phyloP scores from a whole-genome alignment of 2,888 invertebrate species.

The Syritta pipiens region DNA sequence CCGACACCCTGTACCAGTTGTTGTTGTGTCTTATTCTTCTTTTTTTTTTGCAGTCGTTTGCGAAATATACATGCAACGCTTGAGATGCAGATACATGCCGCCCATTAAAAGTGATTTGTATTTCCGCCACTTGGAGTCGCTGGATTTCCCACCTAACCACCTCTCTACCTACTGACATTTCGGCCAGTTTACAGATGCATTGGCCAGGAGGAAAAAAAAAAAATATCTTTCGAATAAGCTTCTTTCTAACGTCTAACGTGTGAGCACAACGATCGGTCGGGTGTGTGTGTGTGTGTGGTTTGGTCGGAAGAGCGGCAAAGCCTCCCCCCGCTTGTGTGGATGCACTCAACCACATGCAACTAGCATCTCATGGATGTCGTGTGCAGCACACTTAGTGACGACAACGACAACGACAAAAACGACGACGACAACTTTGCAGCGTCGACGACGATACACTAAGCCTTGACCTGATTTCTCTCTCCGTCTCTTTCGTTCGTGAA shows the following conservation, averaged over 20 bases:
- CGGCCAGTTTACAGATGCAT: constrained; percentile 32
- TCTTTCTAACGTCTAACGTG: constrained; percentile 34
- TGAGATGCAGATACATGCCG: constrained; percentile 30
- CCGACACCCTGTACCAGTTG: constrained; percentile 60
- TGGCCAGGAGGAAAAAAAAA: constrained; percentile 36
- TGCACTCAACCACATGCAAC: constrained; percentile 63
- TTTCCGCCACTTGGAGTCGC: constrained; percentile 63
- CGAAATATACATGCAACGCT: not conserved
- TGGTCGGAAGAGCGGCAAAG: constrained; percentile 36
- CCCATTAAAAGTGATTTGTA: constrained; percentile 63
- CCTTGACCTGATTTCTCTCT: constrained; percentile 80
- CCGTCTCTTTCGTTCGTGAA: constrained; percentile 75
- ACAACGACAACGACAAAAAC: constrained; percentile 36
- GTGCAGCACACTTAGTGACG: constrained; percentile 55
- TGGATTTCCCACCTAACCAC: constrained; percentile 37
- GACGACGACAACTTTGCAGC: constrained; percentile 40
- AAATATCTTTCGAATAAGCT: too few relatives aligned
- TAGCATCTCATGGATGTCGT: constrained; percentile 59
- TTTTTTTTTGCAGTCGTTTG: not conserved
- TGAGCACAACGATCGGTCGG: not conserved
- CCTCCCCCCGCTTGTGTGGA: too few relatives aligned
- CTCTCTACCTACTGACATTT: constrained; percentile 59
- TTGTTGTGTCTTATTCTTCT: constrained; percentile 10
- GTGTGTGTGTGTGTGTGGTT: constrained; percentile 24
- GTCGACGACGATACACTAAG: constrained; percentile 72